These are phyloP conservation scores for Brevimyrus niger DNA, from an alignment of 2,113 vertebrate species.

Conservation along the genomic window DNA sequence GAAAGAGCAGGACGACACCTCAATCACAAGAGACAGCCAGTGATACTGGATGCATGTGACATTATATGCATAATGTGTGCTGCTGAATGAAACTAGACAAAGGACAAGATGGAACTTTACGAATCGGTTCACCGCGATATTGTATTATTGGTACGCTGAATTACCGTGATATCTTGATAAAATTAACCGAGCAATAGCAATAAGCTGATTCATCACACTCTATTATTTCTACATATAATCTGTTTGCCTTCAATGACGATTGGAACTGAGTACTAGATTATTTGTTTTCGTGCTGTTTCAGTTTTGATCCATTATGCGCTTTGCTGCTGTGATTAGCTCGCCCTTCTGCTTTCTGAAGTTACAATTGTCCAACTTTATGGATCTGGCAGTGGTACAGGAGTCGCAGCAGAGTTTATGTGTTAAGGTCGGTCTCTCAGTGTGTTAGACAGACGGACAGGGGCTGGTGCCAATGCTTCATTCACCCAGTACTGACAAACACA, in stretches of 20 bases:
- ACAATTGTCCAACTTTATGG: not conserved
- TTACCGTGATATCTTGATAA: not conserved
- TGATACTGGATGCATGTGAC: not conserved
- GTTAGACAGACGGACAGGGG: not conserved
- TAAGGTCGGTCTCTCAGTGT: not conserved
- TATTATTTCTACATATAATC: not conserved
- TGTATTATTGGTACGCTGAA: not conserved
- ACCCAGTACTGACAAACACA: not conserved
- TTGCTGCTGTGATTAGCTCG: not conserved
- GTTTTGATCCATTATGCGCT: not conserved
- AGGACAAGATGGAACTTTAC: not conserved
- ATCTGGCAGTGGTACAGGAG: not conserved
- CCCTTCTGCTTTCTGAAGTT: not conserved
- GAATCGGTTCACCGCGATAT: not conserved
- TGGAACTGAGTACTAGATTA: not conserved
- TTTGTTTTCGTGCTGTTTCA: not conserved
- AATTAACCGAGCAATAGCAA: not conserved
- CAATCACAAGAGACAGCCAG: not conserved
- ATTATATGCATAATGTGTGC: not conserved
- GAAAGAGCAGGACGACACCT: not conserved
- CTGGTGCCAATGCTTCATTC: not conserved
- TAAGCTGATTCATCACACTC: not conserved
- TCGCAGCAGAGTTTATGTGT: not conserved
- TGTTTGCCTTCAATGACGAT: not conserved
- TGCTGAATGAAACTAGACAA: not conserved